Base-by-base conservation (phyloP, 2,113 vertebrate genomes). In the Thomomys bottae region DNA sequence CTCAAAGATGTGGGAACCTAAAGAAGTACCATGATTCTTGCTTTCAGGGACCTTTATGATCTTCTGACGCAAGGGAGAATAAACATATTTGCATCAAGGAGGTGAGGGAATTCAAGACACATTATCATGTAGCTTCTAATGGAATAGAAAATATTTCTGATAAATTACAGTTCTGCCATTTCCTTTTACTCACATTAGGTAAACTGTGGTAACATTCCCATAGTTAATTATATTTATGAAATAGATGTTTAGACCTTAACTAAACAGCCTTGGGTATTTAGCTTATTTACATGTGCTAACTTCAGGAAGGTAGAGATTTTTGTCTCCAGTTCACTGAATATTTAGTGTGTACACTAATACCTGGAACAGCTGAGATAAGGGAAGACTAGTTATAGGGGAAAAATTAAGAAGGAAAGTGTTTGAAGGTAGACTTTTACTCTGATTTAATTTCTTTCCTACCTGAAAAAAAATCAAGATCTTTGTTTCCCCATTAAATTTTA, bases 361-460 rank as follows among this genome's bases (percentile, higher is more conserved):
- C 67, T 64, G 30, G 32, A 32, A 67, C 32, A 57, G 4, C 17
- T 73, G 63, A 84, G 38, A 2, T 12, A 30, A n/a, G 61, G 6
- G 7, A 42, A 11, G 9, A 72, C 12, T 34, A 73, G 63, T 82
- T 80, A 42, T 0, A n/a, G 6, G 86, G 34, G 32, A 88, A 80
- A 49, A 78, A 73, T 1, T 67, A 32, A 32, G 54, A 76, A 76
- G 42, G 34, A 91, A 71, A 67, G 64, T n/a, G 23, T 49, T 88
- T 54, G 49, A 17, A 15, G 49, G 49, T 23, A 84, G 17, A 72
- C 23, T 54, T 88, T 94, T 73, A 68, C 1, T 57, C 32, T 77
- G 24, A 14, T 87, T 84, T 68, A 63, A 90, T 87, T 92, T 83
- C 21, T 88, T 85, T 90, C 92, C 42, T 49, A 82, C 36, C 7